These are phyloP conservation scores for Coecobrya sp. DNA, from an alignment of 2,888 invertebrate species.

Conservation along the genomic window DNA sequence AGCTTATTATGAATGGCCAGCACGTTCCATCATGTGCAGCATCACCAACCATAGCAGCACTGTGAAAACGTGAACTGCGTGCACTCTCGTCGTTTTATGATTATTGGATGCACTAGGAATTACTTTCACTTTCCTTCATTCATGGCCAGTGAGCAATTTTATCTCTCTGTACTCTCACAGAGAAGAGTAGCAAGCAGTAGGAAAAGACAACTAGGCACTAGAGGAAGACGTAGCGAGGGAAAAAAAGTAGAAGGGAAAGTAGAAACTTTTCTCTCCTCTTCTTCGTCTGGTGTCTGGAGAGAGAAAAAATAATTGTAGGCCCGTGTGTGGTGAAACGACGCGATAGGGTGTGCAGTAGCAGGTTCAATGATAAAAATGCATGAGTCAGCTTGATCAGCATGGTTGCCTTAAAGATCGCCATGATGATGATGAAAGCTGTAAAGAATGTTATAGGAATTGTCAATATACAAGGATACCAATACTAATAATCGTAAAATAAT, in stretches of 20 bases:
- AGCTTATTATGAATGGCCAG: slow-evolving; percentile 66
- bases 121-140: slow-evolving; percentile 74
- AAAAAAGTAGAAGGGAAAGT: slow-evolving; percentile 11
- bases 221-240: not conserved
- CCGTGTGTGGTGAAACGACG: not conserved
- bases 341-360: slow-evolving; percentile 22
- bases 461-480: not conserved
- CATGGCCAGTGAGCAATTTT: slow-evolving; percentile 53
- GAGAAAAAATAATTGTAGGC: not conserved
- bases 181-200: not conserved
- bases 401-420: not conserved
- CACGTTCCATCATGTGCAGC: slow-evolving; percentile 71
- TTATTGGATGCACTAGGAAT: slow-evolving; percentile 73
- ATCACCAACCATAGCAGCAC: not conserved
- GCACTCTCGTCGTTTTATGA: slow-evolving; percentile 33
- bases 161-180: slow-evolving; percentile 1
- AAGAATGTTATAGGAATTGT: slow-evolving; percentile 48
- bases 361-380: slow-evolving; percentile 61
- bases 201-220: not conserved
- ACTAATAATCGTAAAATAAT: not conserved
- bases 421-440: not conserved
- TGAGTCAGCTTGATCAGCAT: slow-evolving; percentile 60
- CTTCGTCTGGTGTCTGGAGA: not conserved
- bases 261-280: slow-evolving; percentile 4
- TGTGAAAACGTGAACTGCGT: slow-evolving; percentile 3